These are phyloP conservation scores for Periphyllus acericola DNA, from an alignment of 2,888 invertebrate species.

Conservation along the genomic window DNA sequence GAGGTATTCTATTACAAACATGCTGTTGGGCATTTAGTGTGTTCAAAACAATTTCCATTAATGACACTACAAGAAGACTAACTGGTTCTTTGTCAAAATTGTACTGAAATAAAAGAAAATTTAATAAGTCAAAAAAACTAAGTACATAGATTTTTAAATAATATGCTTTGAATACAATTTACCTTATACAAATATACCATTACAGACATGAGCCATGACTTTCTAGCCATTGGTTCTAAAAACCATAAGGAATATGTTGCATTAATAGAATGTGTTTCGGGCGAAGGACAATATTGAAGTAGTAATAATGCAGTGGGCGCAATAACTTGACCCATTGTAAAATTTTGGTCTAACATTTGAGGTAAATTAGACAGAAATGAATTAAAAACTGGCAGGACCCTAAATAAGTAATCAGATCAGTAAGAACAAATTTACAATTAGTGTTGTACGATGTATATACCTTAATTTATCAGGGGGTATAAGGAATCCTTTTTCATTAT, in stretches of 20 bases:
- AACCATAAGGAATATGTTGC: constrained; percentile 87
- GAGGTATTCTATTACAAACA: constrained; percentile 85
- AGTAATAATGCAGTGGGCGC: constrained; percentile 84
- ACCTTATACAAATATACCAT: constrained; percentile 96
- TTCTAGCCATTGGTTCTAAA: constrained; percentile 85
- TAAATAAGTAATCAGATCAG: constrained; percentile 66
- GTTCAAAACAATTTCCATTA: constrained; percentile 90
- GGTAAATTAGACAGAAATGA: constrained; percentile 94
- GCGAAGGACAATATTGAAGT: constrained; percentile 85
- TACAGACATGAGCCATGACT: constrained; percentile 93
- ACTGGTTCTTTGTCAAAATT: constrained; percentile 78
- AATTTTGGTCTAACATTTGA: constrained; percentile 94
- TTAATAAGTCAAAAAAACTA: neutral
- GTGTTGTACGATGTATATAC: constrained; percentile 68
- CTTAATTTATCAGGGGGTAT: constrained; percentile 87
- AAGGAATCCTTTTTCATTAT: constrained; percentile 88
- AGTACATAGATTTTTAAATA: constrained; percentile 42
- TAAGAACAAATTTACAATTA: constrained; percentile 42
- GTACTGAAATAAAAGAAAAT: constrained; percentile 70
- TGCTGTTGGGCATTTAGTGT: constrained; percentile 93
- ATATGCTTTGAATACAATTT: constrained; percentile 31
- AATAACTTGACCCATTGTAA: constrained; percentile 89
- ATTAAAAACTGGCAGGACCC: constrained; percentile 93
- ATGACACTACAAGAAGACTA: constrained; percentile 76
- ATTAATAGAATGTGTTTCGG: constrained; percentile 69